Percentiles rank a stretch among this genome's conserved stretches.
Conservation (phyloP, 2,888 invertebrate genomes). For the Aradus depressus region DNA sequence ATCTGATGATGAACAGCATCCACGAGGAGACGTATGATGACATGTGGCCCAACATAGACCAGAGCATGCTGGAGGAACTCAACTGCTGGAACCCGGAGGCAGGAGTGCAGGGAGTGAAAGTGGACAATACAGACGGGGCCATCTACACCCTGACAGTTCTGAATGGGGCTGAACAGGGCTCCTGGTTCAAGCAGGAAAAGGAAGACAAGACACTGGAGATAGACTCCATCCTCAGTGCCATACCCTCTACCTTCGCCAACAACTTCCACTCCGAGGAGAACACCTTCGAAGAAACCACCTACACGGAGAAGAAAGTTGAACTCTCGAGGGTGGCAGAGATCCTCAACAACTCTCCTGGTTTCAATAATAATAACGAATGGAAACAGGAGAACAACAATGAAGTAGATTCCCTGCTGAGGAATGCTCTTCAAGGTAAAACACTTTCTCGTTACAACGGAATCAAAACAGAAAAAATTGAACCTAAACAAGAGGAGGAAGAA, state of each 20-base stretch:
- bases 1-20: constrained; percentile 25
- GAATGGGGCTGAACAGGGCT: constrained; percentile 48
- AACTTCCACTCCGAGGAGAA: constrained; percentile 22
- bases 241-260: constrained; percentile 38
- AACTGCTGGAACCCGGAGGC: constrained; percentile 52
- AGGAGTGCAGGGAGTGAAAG: constrained; percentile 33
- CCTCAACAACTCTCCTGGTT: constrained; percentile 39
- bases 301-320: constrained; percentile 42
- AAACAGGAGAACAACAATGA: constrained; percentile 37
- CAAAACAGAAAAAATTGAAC: constrained; percentile 26
- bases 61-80: constrained; percentile 61
- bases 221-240: constrained; percentile 66
- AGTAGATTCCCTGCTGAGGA: constrained; percentile 61
- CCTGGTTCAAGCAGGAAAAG: constrained; percentile 47
- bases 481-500: constrained; percentile 30
- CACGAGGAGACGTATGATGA: constrained; percentile 19
- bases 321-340: constrained; percentile 41
- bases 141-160: constrained; percentile 79
- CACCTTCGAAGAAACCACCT: constrained; percentile 62
- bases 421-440: constrained; percentile 70
- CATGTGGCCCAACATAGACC: constrained; percentile 24
- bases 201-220: constrained; percentile 50
- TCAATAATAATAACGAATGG: constrained; percentile 49
- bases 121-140: constrained; percentile 59
- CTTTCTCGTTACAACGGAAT: constrained; percentile 29